Conservation (phyloP, 2,797 vertebrate genomes). For the Coranthus polyacanthus region DNA sequence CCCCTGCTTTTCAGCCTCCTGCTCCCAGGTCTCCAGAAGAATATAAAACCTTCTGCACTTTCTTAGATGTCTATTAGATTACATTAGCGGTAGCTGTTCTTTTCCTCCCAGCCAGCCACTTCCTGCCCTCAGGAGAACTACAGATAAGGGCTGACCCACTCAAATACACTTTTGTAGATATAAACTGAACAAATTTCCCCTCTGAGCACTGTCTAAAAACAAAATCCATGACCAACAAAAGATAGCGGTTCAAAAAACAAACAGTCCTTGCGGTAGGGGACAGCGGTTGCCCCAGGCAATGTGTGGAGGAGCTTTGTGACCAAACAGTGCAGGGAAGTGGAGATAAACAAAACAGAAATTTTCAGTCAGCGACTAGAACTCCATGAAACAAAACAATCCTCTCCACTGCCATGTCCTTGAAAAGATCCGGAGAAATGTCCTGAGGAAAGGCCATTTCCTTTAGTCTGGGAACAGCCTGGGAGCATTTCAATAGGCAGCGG, state of each 20-base stretch:
- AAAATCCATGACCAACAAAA: constrained; percentile 69
- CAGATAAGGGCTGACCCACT: constrained; percentile 75
- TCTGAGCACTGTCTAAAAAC: constrained; percentile 60
- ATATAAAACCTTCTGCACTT: constrained; percentile 53
- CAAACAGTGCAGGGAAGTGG: constrained; percentile 64
- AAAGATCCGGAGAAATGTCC: constrained; percentile 71
- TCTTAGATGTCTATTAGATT: constrained; percentile 71
- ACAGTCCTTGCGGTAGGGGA: constrained; percentile 43
- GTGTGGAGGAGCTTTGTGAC: constrained; percentile 53
- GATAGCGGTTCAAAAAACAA: constrained; percentile 70
- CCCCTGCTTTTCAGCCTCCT: constrained; percentile 44
- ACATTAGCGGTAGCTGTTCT: constrained; percentile 66
- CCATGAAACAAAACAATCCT: constrained; percentile 69
- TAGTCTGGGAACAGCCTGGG: constrained; percentile 50
- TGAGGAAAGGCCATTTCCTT: constrained; percentile 73
- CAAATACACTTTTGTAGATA: constrained; percentile 64
- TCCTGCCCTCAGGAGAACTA: constrained; percentile 71
- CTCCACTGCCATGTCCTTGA: constrained; percentile 59
- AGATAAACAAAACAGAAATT: constrained; percentile 74
- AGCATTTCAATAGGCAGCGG: constrained; percentile 27
- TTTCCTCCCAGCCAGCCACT: constrained; percentile 71
- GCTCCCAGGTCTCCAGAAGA: constrained; percentile 52
- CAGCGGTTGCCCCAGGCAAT: constrained; percentile 36
- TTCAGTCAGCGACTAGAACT: constrained; percentile 69
- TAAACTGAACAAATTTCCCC: constrained; percentile 68